These are phyloP conservation scores for Atherinosoma microstoma DNA, from an alignment of 2,797 vertebrate species.

Conservation along the genomic window DNA sequence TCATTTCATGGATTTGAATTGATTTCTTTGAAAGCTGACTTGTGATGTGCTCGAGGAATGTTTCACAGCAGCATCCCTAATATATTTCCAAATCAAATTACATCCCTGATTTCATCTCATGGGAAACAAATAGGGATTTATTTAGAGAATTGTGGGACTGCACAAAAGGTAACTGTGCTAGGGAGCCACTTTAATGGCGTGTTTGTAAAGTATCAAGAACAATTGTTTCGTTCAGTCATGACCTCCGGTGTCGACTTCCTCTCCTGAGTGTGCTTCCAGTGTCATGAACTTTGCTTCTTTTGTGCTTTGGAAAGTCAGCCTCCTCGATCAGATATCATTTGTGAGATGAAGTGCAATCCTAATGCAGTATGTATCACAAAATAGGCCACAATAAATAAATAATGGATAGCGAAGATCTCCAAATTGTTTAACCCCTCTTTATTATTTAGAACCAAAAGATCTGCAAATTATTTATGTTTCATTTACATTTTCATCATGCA, in stretches of 20 bases:
- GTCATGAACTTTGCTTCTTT: conserved; percentile 1
- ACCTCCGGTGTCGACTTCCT: neutral
- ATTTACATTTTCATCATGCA: neutral
- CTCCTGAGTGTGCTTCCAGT: neutral
- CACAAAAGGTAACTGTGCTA: neutral
- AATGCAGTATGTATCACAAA: neutral
- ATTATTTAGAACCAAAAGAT: neutral
- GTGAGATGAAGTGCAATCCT: neutral
- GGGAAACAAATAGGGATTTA: neutral
- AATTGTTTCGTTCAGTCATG: conserved; percentile 1
- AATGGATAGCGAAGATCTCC: neutral
- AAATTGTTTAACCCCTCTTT: neutral
- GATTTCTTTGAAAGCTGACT: neutral
- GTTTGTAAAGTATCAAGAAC: neutral
- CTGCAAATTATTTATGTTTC: neutral
- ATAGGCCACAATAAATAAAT: neutral
- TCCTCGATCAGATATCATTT: neutral
- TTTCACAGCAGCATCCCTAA: neutral
- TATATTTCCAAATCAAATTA: neutral
- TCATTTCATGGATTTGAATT: neutral
- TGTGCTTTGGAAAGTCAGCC: neutral
- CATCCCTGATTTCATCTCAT: neutral
- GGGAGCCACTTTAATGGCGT: neutral
- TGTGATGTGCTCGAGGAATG: neutral
- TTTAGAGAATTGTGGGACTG: neutral